Evolutionary conservation across 2,888 invertebrate species (phyloP), one percentile per base, ranked within the genome.

Genomic region (Stegana nigrithorax): DNA sequence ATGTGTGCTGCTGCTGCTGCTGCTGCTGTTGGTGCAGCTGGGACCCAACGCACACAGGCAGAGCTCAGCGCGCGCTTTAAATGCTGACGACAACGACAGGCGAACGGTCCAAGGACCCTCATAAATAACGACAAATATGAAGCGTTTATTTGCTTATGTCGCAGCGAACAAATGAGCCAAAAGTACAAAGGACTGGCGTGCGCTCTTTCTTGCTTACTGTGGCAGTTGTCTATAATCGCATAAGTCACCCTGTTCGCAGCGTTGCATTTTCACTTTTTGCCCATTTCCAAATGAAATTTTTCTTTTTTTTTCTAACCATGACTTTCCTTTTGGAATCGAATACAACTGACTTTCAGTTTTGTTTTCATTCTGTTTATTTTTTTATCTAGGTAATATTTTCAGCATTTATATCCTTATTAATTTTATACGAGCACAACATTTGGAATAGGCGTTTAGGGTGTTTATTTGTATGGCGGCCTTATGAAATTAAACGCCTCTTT

Each of bases 211-310:
- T 10, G 23, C 42, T 62, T 59, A 12, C 23, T 56, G 55, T 67
- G 75, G 73, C 82, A 81, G 82, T 81, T 81, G 81, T 77, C 78
- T 76, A 70, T 82, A 81, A 81, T 81, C 81, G 74, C 78, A 78
- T 80, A 81, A 81, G 81, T 81, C 81, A 81, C 82, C 81, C 82
- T 75, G 78, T 78, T 80, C 72, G 68, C 73, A 72, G 66, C 65
- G 69, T 75, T 73, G 79, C 78, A 75, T 75, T 73, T 73, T 72
- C 71, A 78, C 72, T 71, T 72, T 55, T 45, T 55, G 23, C 29
- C 47, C 39, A 39, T 53, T 62, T 64, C 10, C 10, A 29, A 61
- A 57, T 65, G 50, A 59, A 42, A 60, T 57, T 62, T 73, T 77
- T 66, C 42, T 58, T 55, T 45, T 62, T 45, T 53, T 60, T 53